These are phyloP conservation scores for Pangasianodon hypophthalmus DNA, from an alignment of 2,113 vertebrate species.

Conservation along the genomic window DNA sequence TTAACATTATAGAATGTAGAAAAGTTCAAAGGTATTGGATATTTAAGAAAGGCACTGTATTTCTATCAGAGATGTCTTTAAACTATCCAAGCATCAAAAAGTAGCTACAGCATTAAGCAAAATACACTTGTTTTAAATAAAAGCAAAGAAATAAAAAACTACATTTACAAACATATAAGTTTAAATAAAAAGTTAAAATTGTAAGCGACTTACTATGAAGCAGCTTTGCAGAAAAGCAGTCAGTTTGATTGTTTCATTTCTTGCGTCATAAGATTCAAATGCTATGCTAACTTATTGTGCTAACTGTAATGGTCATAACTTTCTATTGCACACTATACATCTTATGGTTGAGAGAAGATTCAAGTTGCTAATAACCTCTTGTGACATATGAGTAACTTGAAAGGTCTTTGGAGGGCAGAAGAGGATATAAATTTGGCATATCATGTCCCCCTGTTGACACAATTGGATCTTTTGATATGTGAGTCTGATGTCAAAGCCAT, in stretches of 20 bases:
- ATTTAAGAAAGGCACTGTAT: too few species aligned
- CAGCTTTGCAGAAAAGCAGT: too few species aligned
- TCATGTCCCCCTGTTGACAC: not conserved
- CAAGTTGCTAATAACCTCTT: not conserved
- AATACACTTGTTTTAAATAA: not conserved
- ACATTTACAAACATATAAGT: too few species aligned
- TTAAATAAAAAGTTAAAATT: not conserved
- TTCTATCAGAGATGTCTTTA: too few species aligned
- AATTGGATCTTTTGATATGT: not conserved
- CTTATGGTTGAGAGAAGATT: not conserved
- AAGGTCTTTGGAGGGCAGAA: not conserved
- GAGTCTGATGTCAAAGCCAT: not conserved
- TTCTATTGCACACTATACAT: not conserved
- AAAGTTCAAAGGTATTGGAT: too few species aligned
- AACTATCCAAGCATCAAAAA: not conserved
- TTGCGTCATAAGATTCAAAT: not conserved
- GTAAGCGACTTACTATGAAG: not conserved
- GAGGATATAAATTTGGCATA: not conserved
- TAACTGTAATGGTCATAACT: conserved; percentile 2
- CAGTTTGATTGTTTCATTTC: not conserved
- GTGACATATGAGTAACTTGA: not conserved
- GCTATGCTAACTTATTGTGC: not conserved
- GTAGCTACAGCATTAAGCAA: not conserved
- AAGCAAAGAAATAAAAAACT: not conserved
- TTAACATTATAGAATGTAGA: too few species aligned